Conservation (phyloP, 1,140 invertebrate genomes). For the Zophobas morio region DNA sequence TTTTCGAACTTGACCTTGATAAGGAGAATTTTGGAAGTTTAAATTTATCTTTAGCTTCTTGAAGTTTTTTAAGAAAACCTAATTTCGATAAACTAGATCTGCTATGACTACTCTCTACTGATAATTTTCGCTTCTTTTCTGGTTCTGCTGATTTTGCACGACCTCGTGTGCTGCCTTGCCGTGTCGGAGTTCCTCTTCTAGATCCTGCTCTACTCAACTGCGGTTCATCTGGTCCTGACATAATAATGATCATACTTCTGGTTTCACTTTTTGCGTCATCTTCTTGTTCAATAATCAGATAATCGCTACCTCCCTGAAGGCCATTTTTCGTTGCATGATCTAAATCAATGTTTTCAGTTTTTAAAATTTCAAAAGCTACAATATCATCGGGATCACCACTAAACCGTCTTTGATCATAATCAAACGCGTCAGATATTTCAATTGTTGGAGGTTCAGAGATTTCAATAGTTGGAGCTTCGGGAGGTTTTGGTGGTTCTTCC, state of each 20-base stretch:
- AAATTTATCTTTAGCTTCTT: slow-evolving; percentile 60
- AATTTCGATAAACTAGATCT: slow-evolving; percentile 64
- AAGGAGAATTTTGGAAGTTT: slow-evolving; percentile 59
- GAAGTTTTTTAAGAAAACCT: slow-evolving; percentile 62
- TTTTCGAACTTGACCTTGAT: slow-evolving; percentile 49
- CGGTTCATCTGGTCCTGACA: slow-evolving; percentile 3
- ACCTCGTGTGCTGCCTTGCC: slow-evolving; percentile 22
- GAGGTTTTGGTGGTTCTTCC: neutral
- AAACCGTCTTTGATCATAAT: slow-evolving; percentile 24
- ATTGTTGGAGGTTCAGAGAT: neutral
- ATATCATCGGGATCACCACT: slow-evolving; percentile 37
- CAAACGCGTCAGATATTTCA: neutral
- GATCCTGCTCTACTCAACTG: slow-evolving; percentile 24
- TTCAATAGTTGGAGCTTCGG: slow-evolving; percentile 18
- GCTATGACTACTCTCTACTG: slow-evolving; percentile 65
- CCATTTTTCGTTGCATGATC: slow-evolving; percentile 22
- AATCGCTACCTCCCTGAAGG: slow-evolving; percentile 11
- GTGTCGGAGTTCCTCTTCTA: slow-evolving; percentile 22
- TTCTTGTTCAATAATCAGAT: slow-evolving; percentile 19
- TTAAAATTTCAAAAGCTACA: slow-evolving; percentile 32
- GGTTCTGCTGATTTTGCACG: slow-evolving; percentile 63
- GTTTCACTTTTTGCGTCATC: slow-evolving; percentile 17
- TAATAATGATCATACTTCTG: slow-evolving; percentile 15
- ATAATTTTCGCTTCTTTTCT: slow-evolving; percentile 61
- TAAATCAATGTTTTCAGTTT: slow-evolving; percentile 28